Percentiles rank a stretch among this genome's conserved stretches.
These are phyloP conservation scores for Sinopyrophorus schimmeli DNA, from an alignment of 2,888 invertebrate genomes.

Conservation along the genomic window DNA sequence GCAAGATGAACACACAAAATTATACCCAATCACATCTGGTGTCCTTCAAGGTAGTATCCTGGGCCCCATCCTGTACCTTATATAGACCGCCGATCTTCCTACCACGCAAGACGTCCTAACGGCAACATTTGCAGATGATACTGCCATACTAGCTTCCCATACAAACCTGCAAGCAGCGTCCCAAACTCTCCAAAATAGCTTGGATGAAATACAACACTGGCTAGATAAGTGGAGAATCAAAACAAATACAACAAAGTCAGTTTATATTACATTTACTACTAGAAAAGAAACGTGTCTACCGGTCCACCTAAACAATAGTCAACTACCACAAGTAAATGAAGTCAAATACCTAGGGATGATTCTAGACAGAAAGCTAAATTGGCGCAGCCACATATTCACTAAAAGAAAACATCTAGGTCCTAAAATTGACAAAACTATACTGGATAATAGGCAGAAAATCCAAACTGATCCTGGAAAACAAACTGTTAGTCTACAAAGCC, in stretches of 20 bases:
- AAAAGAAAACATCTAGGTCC: slow-evolving; percentile 13
- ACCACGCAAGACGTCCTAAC: slow-evolving; percentile 6
- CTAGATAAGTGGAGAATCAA: slow-evolving; percentile 31
- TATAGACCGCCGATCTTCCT: slow-evolving; percentile 5
- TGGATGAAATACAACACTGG: slow-evolving; percentile 27
- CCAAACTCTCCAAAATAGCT: slow-evolving; percentile 20
- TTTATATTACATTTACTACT: slow-evolving; percentile 33
- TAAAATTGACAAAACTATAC: slow-evolving; percentile 9
- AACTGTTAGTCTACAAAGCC: slow-evolving; percentile 14
- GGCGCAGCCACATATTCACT: slow-evolving; percentile 14
- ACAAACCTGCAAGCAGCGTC: slow-evolving; percentile 19
- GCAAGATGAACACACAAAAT: slow-evolving; percentile 2
- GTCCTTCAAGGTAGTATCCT: slow-evolving; percentile 1
- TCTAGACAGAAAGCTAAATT: slow-evolving; percentile 15
- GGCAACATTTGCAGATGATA: slow-evolving; percentile 3
- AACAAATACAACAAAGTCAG: slow-evolving; percentile 30
- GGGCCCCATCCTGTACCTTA: background rate
- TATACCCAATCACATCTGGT: slow-evolving; percentile 1
- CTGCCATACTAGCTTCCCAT: slow-evolving; percentile 7
- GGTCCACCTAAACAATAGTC: slow-evolving; percentile 14
- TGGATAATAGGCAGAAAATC: slow-evolving; percentile 15
- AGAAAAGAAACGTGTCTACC: slow-evolving; percentile 25
- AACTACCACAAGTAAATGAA: slow-evolving; percentile 13
- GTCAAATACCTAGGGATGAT: slow-evolving; percentile 13
- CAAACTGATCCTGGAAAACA: slow-evolving; percentile 13